phyloP scores from a whole-genome alignment of 2,888 invertebrate species.

The Belgica antarctica region DNA sequence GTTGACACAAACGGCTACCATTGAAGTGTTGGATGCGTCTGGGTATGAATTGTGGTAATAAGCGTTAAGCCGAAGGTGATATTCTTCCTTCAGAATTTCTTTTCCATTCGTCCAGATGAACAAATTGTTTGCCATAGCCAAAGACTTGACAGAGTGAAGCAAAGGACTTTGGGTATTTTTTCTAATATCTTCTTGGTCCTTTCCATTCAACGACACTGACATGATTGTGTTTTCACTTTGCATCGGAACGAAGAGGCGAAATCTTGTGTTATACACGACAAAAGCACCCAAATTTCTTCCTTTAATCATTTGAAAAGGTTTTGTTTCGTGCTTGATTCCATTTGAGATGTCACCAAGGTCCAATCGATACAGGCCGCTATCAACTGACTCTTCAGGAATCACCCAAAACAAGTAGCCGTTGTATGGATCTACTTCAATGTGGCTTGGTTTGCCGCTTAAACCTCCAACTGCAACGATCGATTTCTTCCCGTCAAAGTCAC shows the following conservation, averaged over 20 bases:
- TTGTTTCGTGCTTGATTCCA: slow-evolving; percentile 68
- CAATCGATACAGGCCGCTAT: slow-evolving; percentile 69
- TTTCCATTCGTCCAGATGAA: slow-evolving; percentile 86
- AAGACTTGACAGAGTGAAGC: slow-evolving; percentile 70
- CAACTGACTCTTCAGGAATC: slow-evolving; percentile 55
- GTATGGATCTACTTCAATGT: slow-evolving; percentile 87
- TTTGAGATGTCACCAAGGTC: slow-evolving; percentile 76
- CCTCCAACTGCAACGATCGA: slow-evolving; percentile 70
- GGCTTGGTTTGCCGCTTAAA: slow-evolving; percentile 66
- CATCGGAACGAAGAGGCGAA: slow-evolving; percentile 73
- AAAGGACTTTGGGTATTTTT: slow-evolving; percentile 72
- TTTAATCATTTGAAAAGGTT: slow-evolving; percentile 64
- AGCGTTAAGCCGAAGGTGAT: slow-evolving; percentile 64
- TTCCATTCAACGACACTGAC: slow-evolving; percentile 78
- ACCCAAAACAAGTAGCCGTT: slow-evolving; percentile 89
- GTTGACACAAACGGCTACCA: slow-evolving; percentile 59
- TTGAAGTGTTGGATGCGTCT: slow-evolving; percentile 56
- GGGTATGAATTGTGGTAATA: slow-evolving; percentile 78
- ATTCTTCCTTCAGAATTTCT: slow-evolving; percentile 75
- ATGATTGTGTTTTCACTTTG: slow-evolving; percentile 73
- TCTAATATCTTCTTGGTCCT: slow-evolving; percentile 69
- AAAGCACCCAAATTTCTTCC: slow-evolving; percentile 74
- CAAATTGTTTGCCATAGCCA: slow-evolving; percentile 71
- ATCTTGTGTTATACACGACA: slow-evolving; percentile 77
- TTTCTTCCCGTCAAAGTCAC: slow-evolving; percentile 63